Evolutionary conservation across 1,140 invertebrate genomes (phyloP), one percentile per base, ranked within the genome.

Genomic region (Lepeophtheirus salmonis): DNA sequence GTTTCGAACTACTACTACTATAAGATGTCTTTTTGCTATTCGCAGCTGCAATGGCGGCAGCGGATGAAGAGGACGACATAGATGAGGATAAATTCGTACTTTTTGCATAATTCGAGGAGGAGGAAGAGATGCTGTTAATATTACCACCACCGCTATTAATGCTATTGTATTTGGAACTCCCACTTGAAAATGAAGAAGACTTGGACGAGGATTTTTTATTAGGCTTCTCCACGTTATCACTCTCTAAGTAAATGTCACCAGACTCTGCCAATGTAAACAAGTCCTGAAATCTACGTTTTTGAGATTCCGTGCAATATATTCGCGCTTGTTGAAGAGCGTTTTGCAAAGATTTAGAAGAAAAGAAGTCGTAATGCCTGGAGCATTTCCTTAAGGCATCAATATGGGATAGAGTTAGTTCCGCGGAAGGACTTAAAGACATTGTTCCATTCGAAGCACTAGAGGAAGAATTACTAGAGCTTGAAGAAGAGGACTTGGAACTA

Each of bases 281-380:
- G 68, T 94, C 87, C 70, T 83, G 83, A 69, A 86, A 95, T 73
- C 84, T 86, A 73, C 84, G 86, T 75, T 89, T 82, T 66, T 84
- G 77, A 60, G 78, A 78, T 69, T 92, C 89, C 67, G 75, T 88
- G 68, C 86, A 83, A 18, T 71, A 67, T 56, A 68, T 66, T 62
- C 76, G 75, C 60, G 76, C 73, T 64, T 75, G 72, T 56, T 75
- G 72, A 54, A 97, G 73, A 17, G 89, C 87, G 69, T 83, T 81
- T 71, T 94, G 89, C 78, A 97, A 85, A 56, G 78, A 79, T 69
- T 92, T 88, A 69, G 82, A 76, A 59, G 79, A 79, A 70, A 83
- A 86, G 61, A 87, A 76, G 26, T 79, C 76, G 48, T 76, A 76
- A 20, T 65, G 61, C 49, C 60, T 69, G 68, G 73, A 72, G 77